Evolutionary conservation across 2,888 invertebrate genomes (phyloP).

Genomic region (Drosophila crucigera): DNA sequence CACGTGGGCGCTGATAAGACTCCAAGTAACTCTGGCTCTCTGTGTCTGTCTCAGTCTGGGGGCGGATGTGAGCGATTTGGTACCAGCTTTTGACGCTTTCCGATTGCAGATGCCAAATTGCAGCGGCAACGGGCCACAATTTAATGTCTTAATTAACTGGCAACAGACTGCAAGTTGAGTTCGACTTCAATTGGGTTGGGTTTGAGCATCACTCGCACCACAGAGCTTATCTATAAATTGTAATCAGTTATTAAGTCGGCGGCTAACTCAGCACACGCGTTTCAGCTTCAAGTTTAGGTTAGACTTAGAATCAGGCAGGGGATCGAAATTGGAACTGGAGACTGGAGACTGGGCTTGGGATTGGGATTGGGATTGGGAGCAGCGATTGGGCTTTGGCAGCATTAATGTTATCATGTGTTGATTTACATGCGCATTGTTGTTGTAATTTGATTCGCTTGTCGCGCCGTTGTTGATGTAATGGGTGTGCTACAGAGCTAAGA

Average conservation of each 20-base stretch:
- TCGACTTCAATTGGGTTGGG: slow-evolving; percentile 33
- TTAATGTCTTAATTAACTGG: slow-evolving; percentile 80
- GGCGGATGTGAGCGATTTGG: slow-evolving; percentile 82
- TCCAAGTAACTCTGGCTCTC: not conserved
- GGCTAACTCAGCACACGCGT: slow-evolving; percentile 65
- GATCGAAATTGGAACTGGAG: slow-evolving; percentile 10
- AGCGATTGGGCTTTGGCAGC: slow-evolving; percentile 24
- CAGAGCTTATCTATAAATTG: slow-evolving; percentile 78
- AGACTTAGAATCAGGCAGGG: slow-evolving; percentile 25
- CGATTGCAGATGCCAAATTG: slow-evolving; percentile 55
- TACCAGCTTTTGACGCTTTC: slow-evolving; percentile 49
- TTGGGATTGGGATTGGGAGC: slow-evolving; percentile 39
- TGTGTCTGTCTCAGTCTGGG: slow-evolving; percentile 19
- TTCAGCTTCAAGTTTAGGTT: slow-evolving; percentile 23
- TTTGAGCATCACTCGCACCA: slow-evolving; percentile 17
- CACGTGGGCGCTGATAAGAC: slow-evolving; percentile 79
- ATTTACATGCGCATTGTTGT: slow-evolving; percentile 72
- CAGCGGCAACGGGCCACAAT: slow-evolving; percentile 50
- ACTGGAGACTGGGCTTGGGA: not conserved
- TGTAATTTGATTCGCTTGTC: slow-evolving; percentile 59
- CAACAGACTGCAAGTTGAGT: slow-evolving; percentile 24
- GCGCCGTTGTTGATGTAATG: slow-evolving; percentile 35
- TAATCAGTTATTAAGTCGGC: slow-evolving; percentile 83
- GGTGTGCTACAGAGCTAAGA: slow-evolving; percentile 32
- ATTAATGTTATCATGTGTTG: slow-evolving; percentile 75